Evolutionary conservation across 23 tunicate genomes (phyloP).

Genomic region (Styela clava): DNA sequence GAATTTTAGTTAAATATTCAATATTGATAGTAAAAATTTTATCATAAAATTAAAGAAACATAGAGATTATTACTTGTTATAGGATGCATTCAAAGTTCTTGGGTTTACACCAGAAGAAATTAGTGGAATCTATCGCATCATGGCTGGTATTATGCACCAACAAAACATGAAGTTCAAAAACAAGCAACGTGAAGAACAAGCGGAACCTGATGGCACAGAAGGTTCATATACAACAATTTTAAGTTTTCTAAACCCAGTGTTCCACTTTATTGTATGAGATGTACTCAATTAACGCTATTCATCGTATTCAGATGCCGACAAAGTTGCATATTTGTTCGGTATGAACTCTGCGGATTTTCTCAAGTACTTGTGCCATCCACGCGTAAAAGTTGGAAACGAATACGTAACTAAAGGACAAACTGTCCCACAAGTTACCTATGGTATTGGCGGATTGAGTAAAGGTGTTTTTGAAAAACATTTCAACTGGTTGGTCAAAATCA

Average conservation of each 20-base stretch:
- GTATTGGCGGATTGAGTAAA: conserved; percentile 86
- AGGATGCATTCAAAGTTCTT: conserved; percentile 93
- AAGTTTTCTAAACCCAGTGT: no score
- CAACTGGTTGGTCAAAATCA: conserved; percentile 88
- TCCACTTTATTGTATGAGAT: no score
- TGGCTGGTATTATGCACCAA: conserved; percentile 92
- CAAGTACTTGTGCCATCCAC: conserved; percentile 84
- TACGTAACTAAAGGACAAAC: conserved; percentile 98
- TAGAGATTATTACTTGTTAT: no score
- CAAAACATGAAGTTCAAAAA: conserved; percentile 91
- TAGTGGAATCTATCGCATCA: conserved; percentile 81
- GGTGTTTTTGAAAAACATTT: conserved; percentile 80
- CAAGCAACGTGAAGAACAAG: conserved; percentile 96
- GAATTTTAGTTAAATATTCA: no score
- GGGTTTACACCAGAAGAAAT: conserved; percentile 90
- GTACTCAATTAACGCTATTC: background rate
- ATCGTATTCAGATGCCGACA: conserved; percentile 86
- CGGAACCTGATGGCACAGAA: conserved; percentile 95
- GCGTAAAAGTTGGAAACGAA: conserved; percentile 98
- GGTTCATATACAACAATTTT: conserved; percentile 22
- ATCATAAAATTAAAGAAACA: no score
- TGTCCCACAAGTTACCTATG: conserved; percentile 68
- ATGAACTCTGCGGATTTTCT: conserved; percentile 93
- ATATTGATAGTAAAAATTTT: no score
- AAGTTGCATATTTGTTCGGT: conserved; percentile 93